Percentiles rank a stretch among this genome's conserved stretches.
Conservation (phyloP, 2,797 vertebrate species). For the Salmo trutta region DNA sequence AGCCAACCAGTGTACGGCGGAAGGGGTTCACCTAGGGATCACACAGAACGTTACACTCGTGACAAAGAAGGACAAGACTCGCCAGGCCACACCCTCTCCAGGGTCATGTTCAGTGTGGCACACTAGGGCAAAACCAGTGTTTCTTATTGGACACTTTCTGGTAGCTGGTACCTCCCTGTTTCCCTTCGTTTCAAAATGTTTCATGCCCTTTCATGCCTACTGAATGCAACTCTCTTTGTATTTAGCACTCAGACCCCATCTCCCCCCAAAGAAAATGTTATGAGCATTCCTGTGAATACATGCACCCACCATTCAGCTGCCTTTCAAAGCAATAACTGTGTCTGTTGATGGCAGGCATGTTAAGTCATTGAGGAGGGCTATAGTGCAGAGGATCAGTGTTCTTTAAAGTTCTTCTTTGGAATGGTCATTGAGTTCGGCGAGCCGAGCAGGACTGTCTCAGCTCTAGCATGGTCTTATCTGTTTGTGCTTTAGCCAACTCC, state of each 20-base stretch:
- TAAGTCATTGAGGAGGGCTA: not conserved
- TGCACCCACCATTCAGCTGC: not conserved
- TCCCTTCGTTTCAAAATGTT: not conserved
- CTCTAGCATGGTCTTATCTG: not conserved
- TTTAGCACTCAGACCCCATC: conserved; percentile 1
- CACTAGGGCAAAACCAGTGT: not conserved
- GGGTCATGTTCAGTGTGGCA: not conserved
- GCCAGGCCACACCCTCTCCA: not conserved
- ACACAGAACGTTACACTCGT: not conserved
- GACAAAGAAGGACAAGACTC: too few relatives aligned
- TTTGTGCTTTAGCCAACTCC: too few relatives aligned
- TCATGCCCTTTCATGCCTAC: not conserved
- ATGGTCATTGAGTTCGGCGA: not conserved
- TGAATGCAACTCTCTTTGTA: not conserved
- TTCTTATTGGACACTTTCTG: not conserved
- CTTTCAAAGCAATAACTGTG: not conserved
- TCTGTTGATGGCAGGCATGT: not conserved
- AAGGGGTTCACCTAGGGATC: conserved; percentile 84
- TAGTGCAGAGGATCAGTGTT: not conserved
- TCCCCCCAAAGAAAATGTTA: conserved; percentile 1
- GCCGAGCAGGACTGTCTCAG: conserved; percentile 7
- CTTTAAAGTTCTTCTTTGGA: not conserved
- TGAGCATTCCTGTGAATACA: not conserved
- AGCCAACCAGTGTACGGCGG: conserved; percentile 94
- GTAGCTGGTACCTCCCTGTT: not conserved